Base-by-base conservation (phyloP, 2,888 invertebrate genomes). In the Bellardia bayeri region DNA sequence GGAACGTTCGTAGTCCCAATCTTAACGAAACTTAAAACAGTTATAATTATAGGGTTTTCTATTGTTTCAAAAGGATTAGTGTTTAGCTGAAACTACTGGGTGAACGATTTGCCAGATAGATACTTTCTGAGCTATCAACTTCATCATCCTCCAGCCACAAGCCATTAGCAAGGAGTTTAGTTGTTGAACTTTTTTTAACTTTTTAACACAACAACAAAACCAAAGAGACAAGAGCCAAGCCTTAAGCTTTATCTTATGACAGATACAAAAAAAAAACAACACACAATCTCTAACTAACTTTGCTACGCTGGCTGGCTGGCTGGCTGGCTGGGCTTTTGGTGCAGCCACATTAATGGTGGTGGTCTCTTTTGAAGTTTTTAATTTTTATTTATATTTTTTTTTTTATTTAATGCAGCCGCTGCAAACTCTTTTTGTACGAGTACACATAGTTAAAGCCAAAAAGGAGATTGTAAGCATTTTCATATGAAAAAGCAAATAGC, bases 281-380 rank as follows among this genome's bases (percentile, higher is more conserved):
- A 58, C 14, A 61, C 75, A 58, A 37, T 56, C 63, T 37, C 66
- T 56, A 68, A 51, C 51, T 33, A 75, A 72, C 16, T 84, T 72
- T 16, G 45, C 54, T 82, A 66, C 30, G 66, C 37, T 66, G 45
- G 23, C 0, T 54, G 4, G 63, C 54, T 54, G 4, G 63, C 54
- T 76, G 71, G 42, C 49, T 84, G 68, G 64, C 8, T 64, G 61
- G 51, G 75, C 56, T 75, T 81, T 64, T 56, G 49, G 54, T 54
- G 78, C 69, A 80, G 37, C 75, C 76, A 51, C 74, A 81, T 75
- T 76, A 80, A 80, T 84, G 81, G 61, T 87, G 87, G 85, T 87
- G 87, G 87, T 87, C 87, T 87, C 87, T 82, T 87, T 87, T 87
- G 85, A 87, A 82, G 85, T 87, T 82, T 83, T 87, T 58, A 66